A percentile compares a stretch with the other conserved stretches of the same genome.
These are phyloP conservation scores for Sinocyclocheilus grahami DNA, from an alignment of 2,113 vertebrate species.

Conservation along the genomic window DNA sequence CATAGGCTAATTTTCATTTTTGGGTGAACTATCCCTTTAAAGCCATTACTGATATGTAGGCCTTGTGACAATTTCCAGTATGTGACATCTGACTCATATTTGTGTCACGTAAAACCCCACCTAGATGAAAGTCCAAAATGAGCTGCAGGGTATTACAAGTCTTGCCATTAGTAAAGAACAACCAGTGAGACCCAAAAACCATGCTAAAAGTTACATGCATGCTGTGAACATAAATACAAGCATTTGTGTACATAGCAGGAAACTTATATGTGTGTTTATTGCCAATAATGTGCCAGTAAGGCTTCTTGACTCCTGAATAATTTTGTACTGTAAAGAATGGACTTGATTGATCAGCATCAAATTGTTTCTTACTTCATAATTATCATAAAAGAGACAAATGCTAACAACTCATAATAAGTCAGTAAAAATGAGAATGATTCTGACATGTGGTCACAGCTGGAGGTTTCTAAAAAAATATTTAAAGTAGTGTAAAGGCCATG, in stretches of 20 bases:
- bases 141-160: neutral
- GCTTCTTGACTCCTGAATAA: neutral
- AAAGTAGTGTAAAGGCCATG: slow-evolving; percentile 18
- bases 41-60: neutral
- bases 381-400: neutral
- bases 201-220: neutral
- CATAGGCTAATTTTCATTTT: too few species aligned
- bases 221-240: neutral
- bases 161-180: neutral
- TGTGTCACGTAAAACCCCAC: neutral
- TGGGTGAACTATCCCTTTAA: too few species aligned
- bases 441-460: neutral
- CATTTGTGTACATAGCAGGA: neutral
- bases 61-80: neutral
- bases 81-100: neutral
- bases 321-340: neutral
- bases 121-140: neutral
- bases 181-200: neutral
- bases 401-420: neutral
- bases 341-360: neutral
- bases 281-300: neutral
- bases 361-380: neutral
- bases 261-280: neutral
- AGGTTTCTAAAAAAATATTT: neutral
- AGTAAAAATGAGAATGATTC: neutral